Percentiles rank a stretch among this genome's conserved stretches.
phyloP scores from a whole-genome alignment of 92 coral and sea anemone species.

The Porites cylindrica region DNA sequence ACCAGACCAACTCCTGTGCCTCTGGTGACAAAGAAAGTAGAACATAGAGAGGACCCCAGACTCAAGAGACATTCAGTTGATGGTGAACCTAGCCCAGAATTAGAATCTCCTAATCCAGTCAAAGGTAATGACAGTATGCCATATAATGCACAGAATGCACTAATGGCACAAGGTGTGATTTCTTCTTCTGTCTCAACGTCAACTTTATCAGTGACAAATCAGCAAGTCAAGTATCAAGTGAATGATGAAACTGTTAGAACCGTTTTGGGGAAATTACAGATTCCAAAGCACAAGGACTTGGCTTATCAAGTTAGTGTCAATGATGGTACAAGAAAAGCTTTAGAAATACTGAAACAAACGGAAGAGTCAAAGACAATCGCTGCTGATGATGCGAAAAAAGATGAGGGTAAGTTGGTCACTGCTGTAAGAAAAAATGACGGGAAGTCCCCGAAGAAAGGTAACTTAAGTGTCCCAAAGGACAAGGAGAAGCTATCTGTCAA shows the following conservation, averaged over 20 bases:
- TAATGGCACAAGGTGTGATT: constrained; percentile 11
- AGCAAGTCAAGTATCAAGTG: constrained; percentile 4
- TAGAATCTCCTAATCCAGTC: background rate
- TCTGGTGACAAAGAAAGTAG: constrained; percentile 9
- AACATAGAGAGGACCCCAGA: constrained; percentile 43
- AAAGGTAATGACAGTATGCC: background rate
- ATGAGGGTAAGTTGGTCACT: constrained; percentile 8
- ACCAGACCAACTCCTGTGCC: background rate
- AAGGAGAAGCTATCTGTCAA: background rate
- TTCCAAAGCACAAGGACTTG: background rate
- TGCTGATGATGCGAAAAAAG: background rate
- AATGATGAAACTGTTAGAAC: background rate
- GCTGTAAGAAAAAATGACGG: background rate
- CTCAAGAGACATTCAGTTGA: constrained; percentile 23
- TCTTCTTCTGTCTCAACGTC: background rate
- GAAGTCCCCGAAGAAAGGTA: background rate
- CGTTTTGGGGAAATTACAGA: background rate
- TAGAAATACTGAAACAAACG: background rate
- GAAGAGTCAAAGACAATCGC: background rate
- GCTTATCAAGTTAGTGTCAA: background rate
- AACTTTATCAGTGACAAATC: background rate
- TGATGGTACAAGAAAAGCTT: constrained; percentile 11
- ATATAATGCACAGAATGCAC: constrained; percentile 31
- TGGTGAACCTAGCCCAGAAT: background rate
- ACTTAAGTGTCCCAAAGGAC: background rate